Percentiles rank a stretch among this genome's conserved stretches.
Conservation (phyloP, 2,888 invertebrate species). For the Silvanus unidentatus region DNA sequence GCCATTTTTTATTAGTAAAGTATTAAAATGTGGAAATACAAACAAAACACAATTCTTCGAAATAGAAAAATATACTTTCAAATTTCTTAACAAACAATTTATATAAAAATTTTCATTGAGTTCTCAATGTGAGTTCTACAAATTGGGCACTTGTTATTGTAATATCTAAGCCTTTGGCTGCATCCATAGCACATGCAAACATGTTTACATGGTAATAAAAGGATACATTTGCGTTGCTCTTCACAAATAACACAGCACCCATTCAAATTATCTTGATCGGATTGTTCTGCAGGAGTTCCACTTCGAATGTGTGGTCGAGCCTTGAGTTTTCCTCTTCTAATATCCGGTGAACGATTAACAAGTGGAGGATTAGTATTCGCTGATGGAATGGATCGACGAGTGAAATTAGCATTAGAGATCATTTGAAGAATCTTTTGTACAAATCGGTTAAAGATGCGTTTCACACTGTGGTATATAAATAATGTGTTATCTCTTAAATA, state of each 20-base stretch:
- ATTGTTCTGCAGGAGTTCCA: too few relatives aligned
- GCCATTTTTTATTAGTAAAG: too few relatives aligned
- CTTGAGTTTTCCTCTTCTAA: too few relatives aligned
- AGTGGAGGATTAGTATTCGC: neutral
- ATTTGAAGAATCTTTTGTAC: neutral
- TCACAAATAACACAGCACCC: slow-evolving; percentile 52
- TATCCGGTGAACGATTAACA: too few relatives aligned
- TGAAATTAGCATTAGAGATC: neutral
- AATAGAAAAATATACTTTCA: too few relatives aligned
- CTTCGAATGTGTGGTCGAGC: too few relatives aligned
- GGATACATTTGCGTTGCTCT: slow-evolving; percentile 51
- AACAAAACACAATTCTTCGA: too few relatives aligned
- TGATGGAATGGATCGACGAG: neutral
- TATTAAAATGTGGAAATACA: too few relatives aligned
- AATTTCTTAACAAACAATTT: too few relatives aligned
- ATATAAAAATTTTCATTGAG: slow-evolving; percentile 52
- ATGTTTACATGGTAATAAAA: slow-evolving; percentile 52
- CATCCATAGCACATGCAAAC: slow-evolving; percentile 51
- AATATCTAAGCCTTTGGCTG: slow-evolving; percentile 46
- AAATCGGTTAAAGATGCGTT: slow-evolving; percentile 1
- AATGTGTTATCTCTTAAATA: slow-evolving; percentile 11
- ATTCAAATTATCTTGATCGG: slow-evolving; percentile 27
- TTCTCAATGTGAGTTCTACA: slow-evolving; percentile 51
- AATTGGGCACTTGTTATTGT: slow-evolving; percentile 50
- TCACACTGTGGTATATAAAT: slow-evolving; percentile 1